phyloP scores from a whole-genome alignment of 2,113 vertebrate species.

The Clarias gariepinus region DNA sequence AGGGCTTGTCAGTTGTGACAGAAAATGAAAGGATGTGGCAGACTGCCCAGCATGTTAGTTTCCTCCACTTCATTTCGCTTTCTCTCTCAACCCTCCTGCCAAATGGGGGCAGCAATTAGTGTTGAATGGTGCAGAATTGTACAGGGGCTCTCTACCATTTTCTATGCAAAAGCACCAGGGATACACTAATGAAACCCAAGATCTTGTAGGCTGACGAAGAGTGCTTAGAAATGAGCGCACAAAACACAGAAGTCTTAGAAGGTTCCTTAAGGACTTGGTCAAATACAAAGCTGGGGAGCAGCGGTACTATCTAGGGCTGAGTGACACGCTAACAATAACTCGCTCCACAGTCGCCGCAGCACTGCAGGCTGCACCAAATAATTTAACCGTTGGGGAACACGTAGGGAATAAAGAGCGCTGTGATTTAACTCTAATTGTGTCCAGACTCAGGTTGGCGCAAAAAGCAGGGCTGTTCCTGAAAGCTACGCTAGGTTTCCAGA shows the following conservation, averaged over 20 bases:
- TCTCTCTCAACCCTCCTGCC: constrained; percentile 40
- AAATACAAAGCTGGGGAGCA: not conserved
- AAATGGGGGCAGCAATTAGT: constrained; percentile 54
- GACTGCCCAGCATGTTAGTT: constrained; percentile 52
- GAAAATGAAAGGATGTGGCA: constrained; percentile 43
- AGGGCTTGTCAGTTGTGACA: not conserved
- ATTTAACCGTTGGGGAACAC: not conserved
- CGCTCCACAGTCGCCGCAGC: constrained; percentile 49
- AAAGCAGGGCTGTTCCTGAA: not conserved
- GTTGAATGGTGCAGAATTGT: constrained; percentile 58
- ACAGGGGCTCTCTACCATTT: constrained; percentile 54
- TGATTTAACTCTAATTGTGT: constrained; percentile 6
- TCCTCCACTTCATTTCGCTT: constrained; percentile 17
- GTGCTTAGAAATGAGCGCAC: constrained; percentile 35
- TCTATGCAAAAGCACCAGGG: constrained; percentile 60
- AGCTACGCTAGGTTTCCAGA: not conserved
- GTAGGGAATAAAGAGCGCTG: not conserved
- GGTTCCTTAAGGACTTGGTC: constrained; percentile 55
- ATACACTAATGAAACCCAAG: constrained; percentile 46
- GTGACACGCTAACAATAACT: constrained; percentile 69
- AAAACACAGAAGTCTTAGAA: constrained; percentile 41
- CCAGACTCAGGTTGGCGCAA: not conserved
- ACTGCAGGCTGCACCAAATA: constrained; percentile 21
- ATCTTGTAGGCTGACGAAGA: constrained; percentile 52
- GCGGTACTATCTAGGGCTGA: constrained; percentile 66